Evolutionary conservation across 2,888 invertebrate species (phyloP).

Genomic region (Colostygia pectinataria): DNA sequence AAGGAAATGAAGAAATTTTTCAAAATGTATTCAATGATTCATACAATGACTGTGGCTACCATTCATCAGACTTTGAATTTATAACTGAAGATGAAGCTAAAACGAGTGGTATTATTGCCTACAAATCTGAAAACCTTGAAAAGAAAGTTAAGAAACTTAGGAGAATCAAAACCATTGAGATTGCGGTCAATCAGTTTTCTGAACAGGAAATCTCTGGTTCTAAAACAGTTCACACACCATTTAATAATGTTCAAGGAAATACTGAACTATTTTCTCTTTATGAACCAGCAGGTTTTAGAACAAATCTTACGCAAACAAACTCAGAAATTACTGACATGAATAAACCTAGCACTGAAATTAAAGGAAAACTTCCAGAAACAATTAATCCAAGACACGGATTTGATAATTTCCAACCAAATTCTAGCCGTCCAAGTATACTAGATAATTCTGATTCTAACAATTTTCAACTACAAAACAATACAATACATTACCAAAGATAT

Average conservation of each 20-base stretch:
- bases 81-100: constrained; percentile 63
- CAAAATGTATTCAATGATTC: background rate
- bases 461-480: too few relatives aligned
- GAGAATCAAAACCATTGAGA: constrained; percentile 4
- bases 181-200: background rate
- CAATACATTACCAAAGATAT: too few relatives aligned
- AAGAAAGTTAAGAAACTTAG: background rate
- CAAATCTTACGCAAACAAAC: too few relatives aligned
- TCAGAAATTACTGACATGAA: too few relatives aligned
- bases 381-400: too few relatives aligned
- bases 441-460: too few relatives aligned
- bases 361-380: too few relatives aligned
- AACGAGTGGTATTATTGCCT: constrained; percentile 38
- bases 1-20: background rate
- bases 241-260: background rate
- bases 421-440: too few relatives aligned
- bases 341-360: too few relatives aligned
- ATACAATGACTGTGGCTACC: constrained; percentile 42
- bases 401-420: too few relatives aligned
- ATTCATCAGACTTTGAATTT: constrained; percentile 71
- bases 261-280: too few relatives aligned
- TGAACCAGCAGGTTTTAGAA: too few relatives aligned
- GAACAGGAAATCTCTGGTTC: background rate
- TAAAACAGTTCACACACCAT: background rate
- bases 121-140: background rate